Base-by-base conservation (phyloP, 2,888 invertebrate species). In the Megamerina dolium region DNA sequence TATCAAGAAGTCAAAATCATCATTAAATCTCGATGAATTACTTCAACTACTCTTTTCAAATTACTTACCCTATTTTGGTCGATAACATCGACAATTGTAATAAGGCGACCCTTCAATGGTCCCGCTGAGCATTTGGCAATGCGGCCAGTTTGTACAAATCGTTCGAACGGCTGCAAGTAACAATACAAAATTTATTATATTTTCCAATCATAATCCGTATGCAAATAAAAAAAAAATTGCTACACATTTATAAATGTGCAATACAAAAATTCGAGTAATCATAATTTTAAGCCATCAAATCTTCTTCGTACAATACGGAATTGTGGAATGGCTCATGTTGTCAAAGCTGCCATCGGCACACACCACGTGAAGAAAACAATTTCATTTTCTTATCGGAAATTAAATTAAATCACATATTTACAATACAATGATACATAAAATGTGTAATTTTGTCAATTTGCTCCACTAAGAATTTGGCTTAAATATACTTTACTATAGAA, bases 91-190 rank as follows among this genome's bases (percentile, higher is more conserved):
- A 97, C 93, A 68, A 99, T 93, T 64, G 87, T 82, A 59, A 89
- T 85, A 48, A 97, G 78, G 75, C 95, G 95, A 57, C 96, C 96
- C 72, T 86, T 84, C 64, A 92, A 75, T 46, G 82, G 79, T 41
- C 99, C 97, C 66, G 90, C 86, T 48, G 92, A 84, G 60, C 97
- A 85, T 72, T 89, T 89, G 76, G 93, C 97, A 60, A 99, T 88
- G 59, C 99, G 90, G 75, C 99, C 99, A 54, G 95, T 85, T 75
- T 99, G 90, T 55, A 99, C 97, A 75, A 88, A 94, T 74, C 91
- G 83, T 66, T 85, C 78, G 78, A 91, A 92, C 67, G 89, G 86
- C 92, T 86, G 63, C 21, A 59, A 63, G 41, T 34, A 48, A 23
- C 51, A 18, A 46, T 38, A 42, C 13, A 16, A 19, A 19, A 18